Base-by-base conservation (phyloP, 2,888 invertebrate genomes). In the Epirrhoe alternata region DNA sequence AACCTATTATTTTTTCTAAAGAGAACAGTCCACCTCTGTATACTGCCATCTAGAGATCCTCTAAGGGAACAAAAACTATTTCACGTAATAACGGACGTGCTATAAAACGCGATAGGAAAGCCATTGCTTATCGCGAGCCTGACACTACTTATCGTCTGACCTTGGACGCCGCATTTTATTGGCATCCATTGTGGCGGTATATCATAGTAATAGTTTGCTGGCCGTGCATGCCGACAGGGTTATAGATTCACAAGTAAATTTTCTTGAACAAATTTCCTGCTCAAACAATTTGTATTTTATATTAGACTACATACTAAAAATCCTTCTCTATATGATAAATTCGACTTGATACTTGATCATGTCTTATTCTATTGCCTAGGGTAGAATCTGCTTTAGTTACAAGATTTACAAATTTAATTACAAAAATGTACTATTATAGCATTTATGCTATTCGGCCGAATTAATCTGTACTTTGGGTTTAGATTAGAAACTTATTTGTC, bases 51-150 rank as follows among this genome's bases (percentile, higher is more conserved):
- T 71, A 71, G 73, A 72, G 75, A 76, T 77, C 76, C 70, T 76
- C 74, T 72, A 71, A 78, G 78, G 79, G 81, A 82, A 81, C 82
- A 84, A 84, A 85, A 86, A 85, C 84, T 84, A 85, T 86, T 82
- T 77, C 84, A 78, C 79, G 79, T 85, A 84, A 86, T 84, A 84
- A 80, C 78, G 77, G 80, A 84, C 79, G 83, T 78, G 81, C 81
- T 77, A 82, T 85, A 85, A 85, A 85, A 82, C 70, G 78, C 82
- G 85, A 86, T 86, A 85, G 85, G 81, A 83, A 82, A 80, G 75
- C 77, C 80, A 81, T 84, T 83, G 84, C 81, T 82, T 84, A 83
- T 85, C 84, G 79, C 72, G 78, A 76, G 68, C 74, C 68, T 72
- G 70, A 76, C 78, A 80, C 77, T 71, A 74, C 66, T 72, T 78